Evolutionary conservation across 1,140 invertebrate species (phyloP), one percentile per base, ranked within the genome.

Genomic region (Scaptomyza graminum): DNA sequence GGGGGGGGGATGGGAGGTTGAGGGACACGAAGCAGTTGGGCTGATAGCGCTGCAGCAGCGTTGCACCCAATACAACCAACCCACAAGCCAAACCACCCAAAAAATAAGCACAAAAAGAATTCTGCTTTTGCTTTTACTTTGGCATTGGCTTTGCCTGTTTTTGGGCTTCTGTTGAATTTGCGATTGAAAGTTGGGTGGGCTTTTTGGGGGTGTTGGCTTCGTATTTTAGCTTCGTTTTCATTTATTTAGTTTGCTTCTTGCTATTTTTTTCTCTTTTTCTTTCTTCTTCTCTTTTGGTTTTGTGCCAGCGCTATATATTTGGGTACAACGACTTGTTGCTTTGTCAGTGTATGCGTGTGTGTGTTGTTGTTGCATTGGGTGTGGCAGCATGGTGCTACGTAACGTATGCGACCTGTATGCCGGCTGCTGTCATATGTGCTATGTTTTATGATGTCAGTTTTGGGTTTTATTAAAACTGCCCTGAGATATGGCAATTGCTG

Each of bases 371-470:
- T 5, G 37, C n/a, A n/a, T 71, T 87, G 82, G 82, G 82, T 87
- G 82, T 85, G 82, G 82, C 75, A 66, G 50, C 50, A 60, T 59
- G 43, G 39, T 13, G 25, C 62, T 34, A 62, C 15, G 67, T 82
- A 82, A 85, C 82, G 83, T 87, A 87, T 85, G 74, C 82, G 83
- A 82, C 79, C 82, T 75, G 82, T 78, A 65, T 54, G 67, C 70
- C 69, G 64, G 56, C 72, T 63, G 66, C 69, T 87, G 82, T 80
- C 82, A 87, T 85, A 81, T 84, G 50, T 71, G 82, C 75, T 55
- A 78, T 88, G 83, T 88, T 88, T 88, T 88, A 88, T 88, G 83
- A 88, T 88, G 83, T 88, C 83, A 88, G 83, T 88, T 88, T 88
- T 69, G 83, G 79, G 79, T 88, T 88, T 88, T 88, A 88, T 88